Percentiles rank a stretch among this genome's conserved stretches.
These are phyloP conservation scores for Cephus runcator DNA, from an alignment of 2,888 invertebrate genomes.

Conservation along the genomic window DNA sequence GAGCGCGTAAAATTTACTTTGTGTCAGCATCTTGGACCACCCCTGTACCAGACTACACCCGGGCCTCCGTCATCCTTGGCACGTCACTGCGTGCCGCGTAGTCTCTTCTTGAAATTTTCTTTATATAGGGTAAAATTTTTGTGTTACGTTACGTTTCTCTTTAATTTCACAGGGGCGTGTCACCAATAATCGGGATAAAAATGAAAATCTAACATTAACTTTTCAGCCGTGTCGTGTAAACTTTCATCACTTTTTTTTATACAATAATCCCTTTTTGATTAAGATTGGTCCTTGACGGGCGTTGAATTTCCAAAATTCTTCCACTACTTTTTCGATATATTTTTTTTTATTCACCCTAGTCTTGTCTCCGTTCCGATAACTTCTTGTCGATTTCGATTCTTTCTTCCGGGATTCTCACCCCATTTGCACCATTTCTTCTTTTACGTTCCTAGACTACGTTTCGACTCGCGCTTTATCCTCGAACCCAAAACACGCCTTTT, in stretches of 20 bases:
- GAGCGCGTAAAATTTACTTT: slow-evolving; percentile 62
- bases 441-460: slow-evolving; percentile 7
- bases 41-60: slow-evolving; percentile 26
- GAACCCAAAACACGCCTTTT: slow-evolving; percentile 5
- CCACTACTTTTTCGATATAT: not conserved
- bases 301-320: not conserved
- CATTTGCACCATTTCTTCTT: slow-evolving; percentile 3
- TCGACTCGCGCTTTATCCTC: slow-evolving; percentile 4
- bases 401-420: slow-evolving; percentile 5
- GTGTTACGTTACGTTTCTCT: not conserved
- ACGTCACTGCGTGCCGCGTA: slow-evolving; percentile 28
- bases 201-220: not conserved
- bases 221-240: not conserved
- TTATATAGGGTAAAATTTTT: not conserved
- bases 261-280: not conserved
- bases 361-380: not conserved
- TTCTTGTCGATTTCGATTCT: slow-evolving; percentile 10
- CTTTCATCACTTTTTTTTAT: not conserved
- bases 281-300: not conserved
- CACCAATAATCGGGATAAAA: not conserved
- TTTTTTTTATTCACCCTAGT: not conserved
- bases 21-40: slow-evolving; percentile 55
- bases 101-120: slow-evolving; percentile 23
- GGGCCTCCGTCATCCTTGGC: slow-evolving; percentile 38
- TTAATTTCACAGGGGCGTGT: not conserved